Evolutionary conservation across 2,797 vertebrate genomes (phyloP), one percentile per base, ranked within the genome.

Genomic region (Enteromius radiatus): DNA sequence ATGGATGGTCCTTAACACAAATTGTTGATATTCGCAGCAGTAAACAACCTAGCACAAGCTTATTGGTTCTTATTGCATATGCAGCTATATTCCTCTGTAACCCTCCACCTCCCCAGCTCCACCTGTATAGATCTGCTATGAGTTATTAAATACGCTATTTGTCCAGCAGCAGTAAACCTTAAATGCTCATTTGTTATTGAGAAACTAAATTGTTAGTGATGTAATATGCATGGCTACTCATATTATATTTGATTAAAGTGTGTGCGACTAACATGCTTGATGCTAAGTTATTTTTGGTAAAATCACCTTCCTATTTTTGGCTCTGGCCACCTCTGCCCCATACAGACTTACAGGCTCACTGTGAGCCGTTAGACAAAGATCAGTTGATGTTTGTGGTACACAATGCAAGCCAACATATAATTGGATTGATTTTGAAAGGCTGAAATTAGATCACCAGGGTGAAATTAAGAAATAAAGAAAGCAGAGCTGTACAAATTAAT

Each of bases 341-440:
- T 41, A 49, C 69, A 23, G 41, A 73, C 67, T 63, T 80, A 21
- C 1, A 64, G 43, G 52, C 19, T 77, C 56, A 31, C 38, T 7
- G 67, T 36, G 12, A 73, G 31, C 70, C 68, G 45, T 68, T 56
- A 69, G 73, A 82, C 49, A 69, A 76, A 76, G 64, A 36, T 65
- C 59, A 41, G 17, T 54, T 75, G 36, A 75, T 67, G 36, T 67
- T 26, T 82, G 71, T 65, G 45, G 33, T 21, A 67, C 33, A 76
- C 33, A 67, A 54, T 36, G 28, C 7, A 76, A 73, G 61, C 71
- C 45, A 67, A 67, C 47, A 7, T 67, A 65, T 82, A 82, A 82
- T 75, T 82, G 61, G 43, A 75, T 82, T 75, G 45, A 23, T 38
- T 83, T 82, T 76, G 45, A 83, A 77, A 67, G 64, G 73, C 81